phyloP scores from a whole-genome alignment of 2,797 vertebrate species.

The Squalus acanthias region DNA sequence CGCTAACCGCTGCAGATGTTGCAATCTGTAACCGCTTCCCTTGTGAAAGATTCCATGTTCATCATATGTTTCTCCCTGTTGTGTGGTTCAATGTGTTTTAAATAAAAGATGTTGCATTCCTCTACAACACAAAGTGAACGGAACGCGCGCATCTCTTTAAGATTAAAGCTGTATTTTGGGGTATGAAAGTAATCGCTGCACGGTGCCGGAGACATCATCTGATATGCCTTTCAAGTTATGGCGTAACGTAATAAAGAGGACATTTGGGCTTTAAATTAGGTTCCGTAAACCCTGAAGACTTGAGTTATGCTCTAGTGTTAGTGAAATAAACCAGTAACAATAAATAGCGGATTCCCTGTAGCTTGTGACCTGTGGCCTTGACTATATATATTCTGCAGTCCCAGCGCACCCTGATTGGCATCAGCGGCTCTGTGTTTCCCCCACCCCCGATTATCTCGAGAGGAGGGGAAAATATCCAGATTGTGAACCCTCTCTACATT shows the following conservation, averaged over 20 bases:
- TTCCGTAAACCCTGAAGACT: not conserved
- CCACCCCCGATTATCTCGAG: conserved; percentile 44
- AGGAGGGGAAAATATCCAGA: conserved; percentile 50
- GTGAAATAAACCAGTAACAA: conserved; percentile 5
- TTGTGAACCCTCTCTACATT: conserved; percentile 56
- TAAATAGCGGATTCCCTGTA: not conserved
- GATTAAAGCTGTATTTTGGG: conserved; percentile 12
- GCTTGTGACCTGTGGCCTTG: conserved; percentile 54
- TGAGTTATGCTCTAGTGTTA: conserved; percentile 9
- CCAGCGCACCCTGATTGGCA: conserved; percentile 41
- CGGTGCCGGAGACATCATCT: not conserved
- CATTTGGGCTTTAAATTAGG: not conserved
- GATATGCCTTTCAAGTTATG: not conserved
- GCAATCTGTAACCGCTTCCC: not conserved
- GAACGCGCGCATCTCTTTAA: not conserved
- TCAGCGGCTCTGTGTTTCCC: conserved; percentile 48
- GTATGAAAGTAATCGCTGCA: not conserved
- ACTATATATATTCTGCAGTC: conserved; percentile 63
- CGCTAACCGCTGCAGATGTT: not conserved
- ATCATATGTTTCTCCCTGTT: not conserved
- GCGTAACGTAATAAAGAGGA: not conserved
- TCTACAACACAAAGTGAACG: not conserved
- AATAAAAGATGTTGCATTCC: not conserved
- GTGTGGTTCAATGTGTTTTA: not conserved
- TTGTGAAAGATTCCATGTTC: not conserved